Evolutionary conservation across 1,140 invertebrate species (phyloP).

Genomic region (Rhagoletis pomonella): DNA sequence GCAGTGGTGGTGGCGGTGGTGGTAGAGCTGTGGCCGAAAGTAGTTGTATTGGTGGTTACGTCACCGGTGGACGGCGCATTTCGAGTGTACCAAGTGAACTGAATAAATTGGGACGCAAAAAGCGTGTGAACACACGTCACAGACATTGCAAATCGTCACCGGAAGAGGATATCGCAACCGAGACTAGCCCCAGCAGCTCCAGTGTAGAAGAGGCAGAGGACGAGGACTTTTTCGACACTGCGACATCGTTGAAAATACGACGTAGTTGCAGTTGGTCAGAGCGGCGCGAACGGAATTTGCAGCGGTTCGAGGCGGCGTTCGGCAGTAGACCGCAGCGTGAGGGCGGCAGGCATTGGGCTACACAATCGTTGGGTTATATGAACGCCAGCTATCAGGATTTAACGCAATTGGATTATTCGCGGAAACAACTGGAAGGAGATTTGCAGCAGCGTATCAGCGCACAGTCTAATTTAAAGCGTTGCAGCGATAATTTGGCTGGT

Average conservation of each 20-base stretch:
- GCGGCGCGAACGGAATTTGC: conserved; percentile 53
- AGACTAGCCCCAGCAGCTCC: conserved; percentile 56
- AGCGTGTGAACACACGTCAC: conserved; percentile 6
- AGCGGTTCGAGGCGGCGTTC: conserved; percentile 43
- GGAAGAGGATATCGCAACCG: conserved; percentile 31
- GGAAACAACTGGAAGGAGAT: conserved; percentile 29
- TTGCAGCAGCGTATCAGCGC: conserved; percentile 25
- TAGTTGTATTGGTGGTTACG: conserved; percentile 5
- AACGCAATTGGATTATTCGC: conserved; percentile 67
- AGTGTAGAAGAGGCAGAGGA: conserved; percentile 57
- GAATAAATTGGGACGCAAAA: conserved; percentile 63
- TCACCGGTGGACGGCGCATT: conserved; percentile 31
- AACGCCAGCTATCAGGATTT: conserved; percentile 72
- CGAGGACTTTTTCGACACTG: conserved; percentile 53
- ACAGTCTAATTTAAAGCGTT: conserved; percentile 57
- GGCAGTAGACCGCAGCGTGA: conserved; percentile 19
- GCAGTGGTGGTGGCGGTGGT: conserved; percentile 36
- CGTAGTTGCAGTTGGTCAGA: conserved; percentile 64
- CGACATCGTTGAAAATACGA: conserved; percentile 61
- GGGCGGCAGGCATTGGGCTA: not conserved
- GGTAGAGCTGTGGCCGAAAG: conserved; percentile 16
- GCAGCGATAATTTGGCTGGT: conserved; percentile 59
- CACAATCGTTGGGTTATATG: conserved; percentile 61
- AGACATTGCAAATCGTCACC: conserved; percentile 54
- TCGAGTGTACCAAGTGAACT: conserved; percentile 66